These are phyloP conservation scores for Platycheirus rosarum DNA, from an alignment of 2,888 invertebrate genomes.

Conservation along the genomic window DNA sequence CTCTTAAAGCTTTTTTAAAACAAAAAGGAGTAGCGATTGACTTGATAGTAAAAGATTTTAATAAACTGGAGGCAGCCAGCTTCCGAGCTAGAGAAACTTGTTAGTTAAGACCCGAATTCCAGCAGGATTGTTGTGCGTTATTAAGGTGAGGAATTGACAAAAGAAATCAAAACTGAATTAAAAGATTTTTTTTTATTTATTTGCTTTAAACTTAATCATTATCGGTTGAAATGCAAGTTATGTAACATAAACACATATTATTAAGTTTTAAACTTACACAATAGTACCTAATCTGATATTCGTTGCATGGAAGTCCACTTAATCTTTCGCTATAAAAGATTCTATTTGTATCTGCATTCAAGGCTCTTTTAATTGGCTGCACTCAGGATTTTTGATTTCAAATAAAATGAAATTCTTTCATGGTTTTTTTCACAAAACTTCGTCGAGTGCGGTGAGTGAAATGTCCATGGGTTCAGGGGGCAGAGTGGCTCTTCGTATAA, in stretches of 20 bases:
- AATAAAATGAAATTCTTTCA: slow-evolving; percentile 5
- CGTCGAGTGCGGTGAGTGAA: background rate
- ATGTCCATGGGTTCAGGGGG: background rate
- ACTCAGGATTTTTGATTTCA: background rate
- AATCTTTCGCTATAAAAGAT: background rate
- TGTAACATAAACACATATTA: background rate
- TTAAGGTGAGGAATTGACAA: no score
- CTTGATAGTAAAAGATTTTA: no score
- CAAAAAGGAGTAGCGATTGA: no score
- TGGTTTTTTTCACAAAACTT: background rate
- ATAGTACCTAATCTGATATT: background rate
- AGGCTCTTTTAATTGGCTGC: slow-evolving; percentile 37
- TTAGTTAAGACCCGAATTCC: no score
- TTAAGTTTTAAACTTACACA: background rate
- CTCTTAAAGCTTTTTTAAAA: no score
- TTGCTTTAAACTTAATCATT: no score
- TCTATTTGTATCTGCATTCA: background rate
- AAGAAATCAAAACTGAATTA: no score
- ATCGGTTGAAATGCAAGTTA: no score
- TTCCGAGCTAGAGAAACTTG: no score
- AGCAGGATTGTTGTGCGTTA: no score
- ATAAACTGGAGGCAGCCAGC: no score
- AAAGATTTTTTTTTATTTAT: no score
- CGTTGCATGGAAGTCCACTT: background rate
- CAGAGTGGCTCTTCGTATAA: slow-evolving; percentile 4